Conservation (phyloP, 2,113 vertebrate species). For the Pseudonaja textilis region DNA sequence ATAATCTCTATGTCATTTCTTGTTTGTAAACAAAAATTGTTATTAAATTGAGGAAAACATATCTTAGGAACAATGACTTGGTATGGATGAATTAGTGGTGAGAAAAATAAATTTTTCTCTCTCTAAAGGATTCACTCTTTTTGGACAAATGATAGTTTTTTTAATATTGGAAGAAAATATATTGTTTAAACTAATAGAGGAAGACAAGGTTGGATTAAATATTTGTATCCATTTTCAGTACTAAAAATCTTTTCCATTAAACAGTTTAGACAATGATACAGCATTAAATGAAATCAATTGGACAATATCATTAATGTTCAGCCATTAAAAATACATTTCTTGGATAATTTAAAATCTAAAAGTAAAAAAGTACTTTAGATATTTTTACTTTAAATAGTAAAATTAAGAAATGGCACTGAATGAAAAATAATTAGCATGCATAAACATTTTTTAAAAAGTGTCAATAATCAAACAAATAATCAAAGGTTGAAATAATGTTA, state of each 20-base stretch:
- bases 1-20: neutral
- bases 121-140: neutral
- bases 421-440: neutral
- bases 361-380: neutral
- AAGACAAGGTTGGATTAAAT: neutral
- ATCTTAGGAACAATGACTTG: neutral
- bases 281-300: neutral
- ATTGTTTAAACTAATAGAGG: neutral
- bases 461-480: neutral
- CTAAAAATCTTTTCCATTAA: neutral
- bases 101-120: neutral
- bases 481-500: neutral
- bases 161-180: no score
- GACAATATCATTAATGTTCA: neutral
- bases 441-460: neutral
- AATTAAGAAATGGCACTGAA: neutral
- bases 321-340: neutral
- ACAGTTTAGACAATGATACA: neutral
- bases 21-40: neutral
- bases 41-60: neutral
- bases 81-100: neutral
- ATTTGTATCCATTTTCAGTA: neutral
- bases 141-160: neutral
- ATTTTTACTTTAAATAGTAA: neutral
- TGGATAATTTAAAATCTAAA: neutral